phyloP scores from a whole-genome alignment of 2,888 invertebrate species.

The Hydrotaea diabolus region DNA sequence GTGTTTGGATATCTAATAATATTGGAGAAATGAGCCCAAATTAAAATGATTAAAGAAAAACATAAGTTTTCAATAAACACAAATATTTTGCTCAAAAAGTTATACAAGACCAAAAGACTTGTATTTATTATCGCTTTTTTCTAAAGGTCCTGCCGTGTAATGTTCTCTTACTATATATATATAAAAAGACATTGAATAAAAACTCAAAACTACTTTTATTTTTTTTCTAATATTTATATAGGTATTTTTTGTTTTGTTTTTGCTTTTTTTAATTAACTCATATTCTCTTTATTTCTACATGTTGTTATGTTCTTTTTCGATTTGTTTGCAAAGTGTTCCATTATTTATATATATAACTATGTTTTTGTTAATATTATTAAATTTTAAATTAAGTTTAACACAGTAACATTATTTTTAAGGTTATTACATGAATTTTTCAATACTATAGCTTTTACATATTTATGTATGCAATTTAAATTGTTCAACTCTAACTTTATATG shows the following conservation, averaged over 20 bases:
- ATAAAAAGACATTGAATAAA: background rate
- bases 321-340: slow-evolving; percentile 7
- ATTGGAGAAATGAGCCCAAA: too few species aligned
- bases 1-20: too few species aligned
- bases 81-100: too few species aligned
- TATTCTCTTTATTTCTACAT: slow-evolving; percentile 29
- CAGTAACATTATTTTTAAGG: slow-evolving; percentile 26
- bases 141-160: too few species aligned
- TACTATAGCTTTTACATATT: slow-evolving; percentile 8
- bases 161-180: too few species aligned
- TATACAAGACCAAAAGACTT: too few species aligned
- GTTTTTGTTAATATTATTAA: slow-evolving; percentile 2
- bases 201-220: slow-evolving; percentile 10
- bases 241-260: background rate
- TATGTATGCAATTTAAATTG: background rate
- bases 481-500: slow-evolving; percentile 13
- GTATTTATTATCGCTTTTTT: too few species aligned
- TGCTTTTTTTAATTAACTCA: slow-evolving; percentile 26
- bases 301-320: background rate
- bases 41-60: too few species aligned
- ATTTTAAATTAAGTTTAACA: slow-evolving; percentile 17
- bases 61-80: too few species aligned
- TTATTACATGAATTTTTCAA: slow-evolving; percentile 17
- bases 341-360: slow-evolving; percentile 1
- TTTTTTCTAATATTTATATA: background rate